Percentiles rank a stretch among this genome's conserved stretches.
phyloP scores from a whole-genome alignment of 2,888 invertebrate genomes.

The Orgyia antiqua region DNA sequence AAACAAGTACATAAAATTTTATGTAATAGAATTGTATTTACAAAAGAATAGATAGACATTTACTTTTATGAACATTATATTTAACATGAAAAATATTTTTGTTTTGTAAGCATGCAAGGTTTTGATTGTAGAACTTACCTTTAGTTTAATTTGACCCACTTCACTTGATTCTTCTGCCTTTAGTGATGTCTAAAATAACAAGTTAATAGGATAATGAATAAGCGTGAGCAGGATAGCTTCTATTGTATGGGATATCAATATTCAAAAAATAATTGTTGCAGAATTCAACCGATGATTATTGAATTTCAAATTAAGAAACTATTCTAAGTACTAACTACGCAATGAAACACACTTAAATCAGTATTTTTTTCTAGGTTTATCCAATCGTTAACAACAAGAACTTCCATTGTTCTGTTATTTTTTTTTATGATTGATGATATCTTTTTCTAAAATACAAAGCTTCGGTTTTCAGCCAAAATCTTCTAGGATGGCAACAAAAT shows the following conservation, averaged over 20 bases:
- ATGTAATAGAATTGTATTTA: constrained; percentile 36
- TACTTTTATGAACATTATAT: constrained; percentile 18
- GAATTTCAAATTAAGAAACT: constrained; percentile 12
- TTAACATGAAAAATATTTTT: constrained; percentile 10
- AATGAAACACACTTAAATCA: no score
- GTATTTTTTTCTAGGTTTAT: no score
- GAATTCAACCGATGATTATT: constrained; percentile 15
- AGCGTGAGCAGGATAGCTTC: constrained; percentile 36
- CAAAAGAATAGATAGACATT: constrained; percentile 29
- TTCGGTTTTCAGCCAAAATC: no score
- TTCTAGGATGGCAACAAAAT: no score
- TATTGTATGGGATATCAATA: constrained; percentile 6
- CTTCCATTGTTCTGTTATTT: no score
- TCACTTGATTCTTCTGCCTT: constrained; percentile 54
- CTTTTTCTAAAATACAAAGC: no score
- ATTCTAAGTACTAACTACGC: no score
- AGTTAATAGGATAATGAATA: constrained; percentile 49
- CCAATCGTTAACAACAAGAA: no score
- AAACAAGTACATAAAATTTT: constrained; percentile 28
- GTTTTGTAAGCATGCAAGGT: constrained; percentile 15
- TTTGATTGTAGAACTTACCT: constrained; percentile 50
- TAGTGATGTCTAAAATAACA: constrained; percentile 62
- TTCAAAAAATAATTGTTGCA: constrained; percentile 9
- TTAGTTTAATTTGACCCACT: constrained; percentile 60
- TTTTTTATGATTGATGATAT: no score